Evolutionary conservation across 2,888 invertebrate species (phyloP).

Genomic region (Arrhopalites spinosus): DNA sequence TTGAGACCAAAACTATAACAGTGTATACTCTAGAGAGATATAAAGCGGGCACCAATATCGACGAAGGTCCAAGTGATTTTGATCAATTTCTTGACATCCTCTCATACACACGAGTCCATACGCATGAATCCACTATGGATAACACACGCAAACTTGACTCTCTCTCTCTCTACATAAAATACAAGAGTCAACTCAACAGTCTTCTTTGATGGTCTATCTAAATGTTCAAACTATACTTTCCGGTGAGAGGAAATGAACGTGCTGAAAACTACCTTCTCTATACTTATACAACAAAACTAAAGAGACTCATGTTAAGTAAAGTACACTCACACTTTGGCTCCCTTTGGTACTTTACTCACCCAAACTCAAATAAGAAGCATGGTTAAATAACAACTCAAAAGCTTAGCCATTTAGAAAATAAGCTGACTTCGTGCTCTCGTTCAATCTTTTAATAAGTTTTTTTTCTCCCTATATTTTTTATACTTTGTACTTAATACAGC

Average conservation of each 20-base stretch:
- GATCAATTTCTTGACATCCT: slow-evolving; percentile 11
- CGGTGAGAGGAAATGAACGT: slow-evolving; percentile 7
- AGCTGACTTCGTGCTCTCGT: not conserved
- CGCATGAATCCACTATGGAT: not conserved
- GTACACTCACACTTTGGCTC: not conserved
- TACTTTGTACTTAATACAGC: too few species aligned
- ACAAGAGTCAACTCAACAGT: not conserved
- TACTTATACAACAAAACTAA: not conserved
- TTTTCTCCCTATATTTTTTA: too few species aligned
- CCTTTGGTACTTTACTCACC: not conserved
- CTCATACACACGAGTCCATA: not conserved
- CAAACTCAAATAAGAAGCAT: slow-evolving; percentile 6
- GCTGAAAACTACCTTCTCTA: not conserved
- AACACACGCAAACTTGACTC: slow-evolving; percentile 6
- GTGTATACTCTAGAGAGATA: too few species aligned
- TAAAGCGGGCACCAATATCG: too few species aligned
- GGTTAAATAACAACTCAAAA: not conserved
- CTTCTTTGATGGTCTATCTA: not conserved
- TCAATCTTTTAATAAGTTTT: too few species aligned
- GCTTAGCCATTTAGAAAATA: not conserved
- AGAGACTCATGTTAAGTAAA: too few species aligned
- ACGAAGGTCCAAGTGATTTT: not conserved
- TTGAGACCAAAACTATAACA: too few species aligned
- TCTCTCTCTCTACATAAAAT: not conserved
- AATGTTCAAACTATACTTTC: slow-evolving; percentile 7